Percentiles rank a stretch among this genome's conserved stretches.
phyloP scores from a whole-genome alignment of 2,113 vertebrate species.

The Solea senegalensis region DNA sequence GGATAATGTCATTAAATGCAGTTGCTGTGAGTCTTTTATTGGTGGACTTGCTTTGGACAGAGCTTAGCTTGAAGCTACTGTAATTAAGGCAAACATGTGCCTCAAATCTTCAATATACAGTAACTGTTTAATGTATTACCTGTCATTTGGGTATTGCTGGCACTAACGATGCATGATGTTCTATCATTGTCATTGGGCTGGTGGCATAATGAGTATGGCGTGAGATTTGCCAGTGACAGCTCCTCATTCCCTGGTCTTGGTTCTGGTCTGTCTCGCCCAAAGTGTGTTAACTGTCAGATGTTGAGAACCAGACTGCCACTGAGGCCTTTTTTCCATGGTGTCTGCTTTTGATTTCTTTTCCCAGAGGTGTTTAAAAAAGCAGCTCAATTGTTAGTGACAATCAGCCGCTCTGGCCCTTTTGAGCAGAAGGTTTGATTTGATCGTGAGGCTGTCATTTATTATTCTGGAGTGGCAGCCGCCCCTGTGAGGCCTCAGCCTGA shows the following conservation, averaged over 20 bases:
- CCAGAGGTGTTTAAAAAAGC: constrained; percentile 89
- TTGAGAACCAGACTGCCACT: constrained; percentile 60
- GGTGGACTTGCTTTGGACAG: too few species aligned
- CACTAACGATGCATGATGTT: constrained; percentile 51
- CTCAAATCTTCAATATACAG: constrained; percentile 33
- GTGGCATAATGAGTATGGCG: constrained; percentile 56
- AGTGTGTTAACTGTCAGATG: constrained; percentile 71
- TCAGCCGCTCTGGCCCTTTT: constrained; percentile 86
- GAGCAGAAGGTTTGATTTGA: constrained; percentile 93
- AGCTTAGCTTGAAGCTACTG: not conserved
- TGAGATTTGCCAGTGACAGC: constrained; percentile 67
- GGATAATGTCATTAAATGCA: too few species aligned
- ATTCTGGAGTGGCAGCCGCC: constrained; percentile 85
- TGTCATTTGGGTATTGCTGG: constrained; percentile 17
- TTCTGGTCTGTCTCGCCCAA: constrained; percentile 65
- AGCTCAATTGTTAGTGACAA: constrained; percentile 90
- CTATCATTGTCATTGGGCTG: constrained; percentile 28
- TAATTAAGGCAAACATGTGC: constrained; percentile 18
- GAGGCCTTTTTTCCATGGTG: constrained; percentile 67
- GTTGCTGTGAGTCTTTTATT: too few species aligned
- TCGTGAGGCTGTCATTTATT: constrained; percentile 91
- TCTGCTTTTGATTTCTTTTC: constrained; percentile 87
- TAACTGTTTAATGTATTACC: constrained; percentile 30
- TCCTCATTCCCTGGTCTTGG: constrained; percentile 57
- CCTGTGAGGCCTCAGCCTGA: constrained; percentile 86